Evolutionary conservation across 1,140 invertebrate species (phyloP).

Genomic region (Drosophila chauvacae): DNA sequence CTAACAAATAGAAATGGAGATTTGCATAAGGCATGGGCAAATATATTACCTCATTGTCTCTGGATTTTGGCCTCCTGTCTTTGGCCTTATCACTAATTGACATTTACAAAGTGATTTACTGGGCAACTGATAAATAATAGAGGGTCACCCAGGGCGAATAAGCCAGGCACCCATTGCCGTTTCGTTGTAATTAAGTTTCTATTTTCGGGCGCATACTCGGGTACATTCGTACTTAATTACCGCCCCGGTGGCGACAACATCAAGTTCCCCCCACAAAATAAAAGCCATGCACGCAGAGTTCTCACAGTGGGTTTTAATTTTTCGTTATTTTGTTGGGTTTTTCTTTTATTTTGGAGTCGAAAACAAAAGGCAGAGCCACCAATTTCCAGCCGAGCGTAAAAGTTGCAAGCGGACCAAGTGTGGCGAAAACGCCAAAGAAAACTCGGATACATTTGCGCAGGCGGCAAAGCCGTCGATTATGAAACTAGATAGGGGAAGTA

Average conservation of each 20-base stretch:
- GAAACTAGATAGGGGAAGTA: conserved; percentile 19
- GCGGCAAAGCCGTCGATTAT: conserved; percentile 41
- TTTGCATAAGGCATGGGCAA: conserved; percentile 46
- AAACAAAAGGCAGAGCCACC: conserved; percentile 22
- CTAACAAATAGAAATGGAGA: conserved; percentile 39
- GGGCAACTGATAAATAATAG: conserved; percentile 27
- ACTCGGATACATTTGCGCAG: conserved; percentile 36
- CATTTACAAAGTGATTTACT: conserved; percentile 54
- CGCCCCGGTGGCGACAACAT: conserved; percentile 26
- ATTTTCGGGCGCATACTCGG: conserved; percentile 36
- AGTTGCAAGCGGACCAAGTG: conserved; percentile 50
- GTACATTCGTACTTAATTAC: conserved; percentile 48
- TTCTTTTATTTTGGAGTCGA: conserved; percentile 28
- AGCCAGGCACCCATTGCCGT: conserved; percentile 20
- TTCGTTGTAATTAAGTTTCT: conserved; percentile 67
- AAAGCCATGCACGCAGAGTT: conserved; percentile 43
- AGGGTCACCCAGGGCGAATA: conserved; percentile 15
- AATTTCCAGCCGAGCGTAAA: conserved; percentile 51
- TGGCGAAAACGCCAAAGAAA: conserved; percentile 51
- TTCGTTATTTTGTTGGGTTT: background rate
- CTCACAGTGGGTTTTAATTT: conserved; percentile 38
- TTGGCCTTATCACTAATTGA: conserved; percentile 60
- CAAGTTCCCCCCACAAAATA: conserved; percentile 11
- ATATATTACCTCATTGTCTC: conserved; percentile 43
- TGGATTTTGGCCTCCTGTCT: conserved; percentile 8